These are phyloP conservation scores for Eurypyga helias DNA, from an alignment of 2,113 vertebrate genomes.

Conservation along the genomic window DNA sequence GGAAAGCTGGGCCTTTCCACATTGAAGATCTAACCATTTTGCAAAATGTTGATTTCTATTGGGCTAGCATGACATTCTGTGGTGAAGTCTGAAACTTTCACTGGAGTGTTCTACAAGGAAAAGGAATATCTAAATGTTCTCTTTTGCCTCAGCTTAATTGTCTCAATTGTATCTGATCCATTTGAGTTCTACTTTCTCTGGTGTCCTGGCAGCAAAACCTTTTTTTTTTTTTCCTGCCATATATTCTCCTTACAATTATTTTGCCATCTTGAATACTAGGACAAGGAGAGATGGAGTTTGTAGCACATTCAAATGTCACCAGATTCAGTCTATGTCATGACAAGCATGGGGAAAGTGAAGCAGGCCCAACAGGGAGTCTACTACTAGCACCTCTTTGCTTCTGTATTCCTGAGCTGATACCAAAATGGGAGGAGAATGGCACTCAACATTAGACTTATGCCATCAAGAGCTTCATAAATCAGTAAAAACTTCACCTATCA, in stretches of 20 bases:
- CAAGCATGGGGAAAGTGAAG: neutral
- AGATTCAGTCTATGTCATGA: neutral
- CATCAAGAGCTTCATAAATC: neutral
- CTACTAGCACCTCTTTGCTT: neutral
- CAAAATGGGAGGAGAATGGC: neutral
- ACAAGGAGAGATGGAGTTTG: neutral
- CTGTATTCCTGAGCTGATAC: neutral
- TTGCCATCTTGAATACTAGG: neutral
- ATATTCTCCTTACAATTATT: neutral
- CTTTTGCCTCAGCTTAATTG: neutral
- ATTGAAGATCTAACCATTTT: neutral
- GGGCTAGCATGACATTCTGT: neutral
- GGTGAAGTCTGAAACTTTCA: neutral
- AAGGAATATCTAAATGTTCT: neutral
- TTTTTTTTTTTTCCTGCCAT: neutral
- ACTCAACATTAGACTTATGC: neutral
- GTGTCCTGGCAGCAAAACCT: neutral
- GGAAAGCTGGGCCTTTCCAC: neutral
- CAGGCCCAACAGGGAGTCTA: neutral
- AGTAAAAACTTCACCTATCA: neutral
- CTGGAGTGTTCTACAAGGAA: neutral
- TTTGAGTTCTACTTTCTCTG: neutral
- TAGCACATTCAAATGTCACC: neutral
- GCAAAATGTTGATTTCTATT: neutral
- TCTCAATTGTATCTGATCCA: neutral